Evolutionary conservation across 2,888 invertebrate genomes (phyloP).

Genomic region (Romanomermis culicivorax): DNA sequence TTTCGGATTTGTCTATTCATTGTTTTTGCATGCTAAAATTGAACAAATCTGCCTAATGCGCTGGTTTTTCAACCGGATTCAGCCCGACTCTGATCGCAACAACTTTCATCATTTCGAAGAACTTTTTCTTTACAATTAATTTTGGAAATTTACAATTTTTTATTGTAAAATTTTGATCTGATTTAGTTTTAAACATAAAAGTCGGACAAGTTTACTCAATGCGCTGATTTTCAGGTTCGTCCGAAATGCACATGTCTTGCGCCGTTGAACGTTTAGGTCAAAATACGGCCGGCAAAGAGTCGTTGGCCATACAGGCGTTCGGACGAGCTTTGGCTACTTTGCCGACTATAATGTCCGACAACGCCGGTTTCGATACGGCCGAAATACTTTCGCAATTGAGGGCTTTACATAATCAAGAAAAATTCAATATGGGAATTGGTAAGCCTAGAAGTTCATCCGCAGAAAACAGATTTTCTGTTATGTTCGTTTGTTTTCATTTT

Average conservation of each 20-base stretch:
- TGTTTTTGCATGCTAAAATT: no score
- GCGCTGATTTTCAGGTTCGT: constrained; percentile 42
- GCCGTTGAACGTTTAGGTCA: constrained; percentile 60
- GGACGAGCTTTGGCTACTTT: constrained; percentile 54
- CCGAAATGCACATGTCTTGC: constrained; percentile 89
- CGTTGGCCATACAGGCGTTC: constrained; percentile 87
- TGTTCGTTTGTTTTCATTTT: no score
- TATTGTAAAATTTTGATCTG: not conserved
- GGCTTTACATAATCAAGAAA: constrained; percentile 65
- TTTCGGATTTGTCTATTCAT: no score
- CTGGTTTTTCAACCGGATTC: no score
- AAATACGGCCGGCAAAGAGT: constrained; percentile 81
- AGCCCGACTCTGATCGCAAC: no score
- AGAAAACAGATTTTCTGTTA: no score
- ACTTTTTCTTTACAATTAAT: no score
- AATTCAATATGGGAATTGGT: constrained; percentile 54
- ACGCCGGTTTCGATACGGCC: constrained; percentile 92
- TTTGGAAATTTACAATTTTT: not conserved
- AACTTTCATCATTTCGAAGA: no score
- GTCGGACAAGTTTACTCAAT: not conserved
- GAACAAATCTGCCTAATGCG: no score
- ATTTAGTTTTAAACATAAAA: not conserved
- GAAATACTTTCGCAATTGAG: constrained; percentile 73
- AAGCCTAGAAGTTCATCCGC: no score
- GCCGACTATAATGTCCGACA: constrained; percentile 89